A percentile compares a stretch with the other conserved stretches of the same genome.
Conservation (phyloP, 1,140 invertebrate species). For the Drosophila athabasca region DNA sequence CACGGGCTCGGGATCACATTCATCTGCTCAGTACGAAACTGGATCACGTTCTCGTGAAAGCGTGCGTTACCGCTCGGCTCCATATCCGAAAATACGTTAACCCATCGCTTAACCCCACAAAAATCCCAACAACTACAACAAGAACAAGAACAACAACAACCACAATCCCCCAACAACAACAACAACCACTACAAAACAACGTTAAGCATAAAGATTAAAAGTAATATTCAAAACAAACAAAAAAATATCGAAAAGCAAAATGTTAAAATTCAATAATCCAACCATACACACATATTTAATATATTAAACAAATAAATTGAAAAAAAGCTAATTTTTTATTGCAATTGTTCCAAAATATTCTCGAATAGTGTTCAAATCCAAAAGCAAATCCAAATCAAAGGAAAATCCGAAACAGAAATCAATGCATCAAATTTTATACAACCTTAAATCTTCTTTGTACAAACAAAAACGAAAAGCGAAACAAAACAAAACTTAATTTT, state of each 20-base stretch:
- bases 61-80: conserved; percentile 82
- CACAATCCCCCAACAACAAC: conserved; percentile 28
- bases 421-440: conserved; percentile 47
- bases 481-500: conserved; percentile 12
- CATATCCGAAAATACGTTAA: conserved; percentile 83
- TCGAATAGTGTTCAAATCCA: conserved; percentile 35
- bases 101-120: conserved; percentile 47
- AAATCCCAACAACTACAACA: conserved; percentile 33
- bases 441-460: conserved; percentile 36
- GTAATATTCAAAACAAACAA: conserved; percentile 42
- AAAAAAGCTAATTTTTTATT: conserved; percentile 39
- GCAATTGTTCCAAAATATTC: conserved; percentile 39
- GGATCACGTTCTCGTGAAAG: conserved; percentile 83
- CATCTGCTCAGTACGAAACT: conserved; percentile 82
- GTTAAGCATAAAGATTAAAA: conserved; percentile 56
- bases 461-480: conserved; percentile 27
- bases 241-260: conserved; percentile 40
- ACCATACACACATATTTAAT: conserved; percentile 66
- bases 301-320: conserved; percentile 48
- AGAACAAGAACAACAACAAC: neutral
- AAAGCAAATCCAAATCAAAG: conserved; percentile 18
- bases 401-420: conserved; percentile 4
- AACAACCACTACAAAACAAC: conserved; percentile 55
- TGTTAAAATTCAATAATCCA: conserved; percentile 73
- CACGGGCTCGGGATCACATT: conserved; percentile 83